phyloP scores from a whole-genome alignment of 2,797 vertebrate genomes.

The Centroberyx gerrardi region DNA sequence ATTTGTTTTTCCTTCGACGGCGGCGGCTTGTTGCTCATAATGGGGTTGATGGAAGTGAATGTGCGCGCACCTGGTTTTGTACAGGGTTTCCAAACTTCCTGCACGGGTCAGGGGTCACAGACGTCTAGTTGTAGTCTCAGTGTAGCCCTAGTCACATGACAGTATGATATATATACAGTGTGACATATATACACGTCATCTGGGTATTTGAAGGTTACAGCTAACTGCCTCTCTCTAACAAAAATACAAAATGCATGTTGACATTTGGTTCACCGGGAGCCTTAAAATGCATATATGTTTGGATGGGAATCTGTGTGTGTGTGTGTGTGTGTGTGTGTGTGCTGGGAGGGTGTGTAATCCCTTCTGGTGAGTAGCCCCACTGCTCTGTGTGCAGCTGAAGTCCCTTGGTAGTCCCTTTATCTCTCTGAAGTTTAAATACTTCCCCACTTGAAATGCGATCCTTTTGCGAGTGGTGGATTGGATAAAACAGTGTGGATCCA shows the following conservation, averaged over 20 bases:
- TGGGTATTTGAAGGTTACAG: background rate
- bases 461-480: background rate
- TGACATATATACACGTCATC: background rate
- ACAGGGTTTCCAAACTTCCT: constrained; percentile 41
- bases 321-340: constrained; percentile 6
- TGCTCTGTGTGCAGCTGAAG: constrained; percentile 9
- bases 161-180: no score
- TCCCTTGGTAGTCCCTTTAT: background rate
- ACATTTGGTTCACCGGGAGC: no score
- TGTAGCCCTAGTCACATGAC: no score
- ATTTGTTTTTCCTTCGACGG: constrained; percentile 22
- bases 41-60: background rate
- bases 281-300: no score
- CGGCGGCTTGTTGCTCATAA: constrained; percentile 13
- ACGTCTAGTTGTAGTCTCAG: constrained; percentile 24
- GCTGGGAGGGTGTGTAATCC: background rate
- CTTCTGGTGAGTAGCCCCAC: background rate
- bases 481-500: constrained; percentile 1
- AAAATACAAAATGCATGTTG: no score
- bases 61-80: constrained; percentile 39
- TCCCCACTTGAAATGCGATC: constrained; percentile 24
- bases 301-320: background rate
- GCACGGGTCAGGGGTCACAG: constrained; percentile 42
- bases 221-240: background rate
- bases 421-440: constrained; percentile 25